phyloP scores from a whole-genome alignment of 2,113 vertebrate species.

The Lepidothrix coronata region DNA sequence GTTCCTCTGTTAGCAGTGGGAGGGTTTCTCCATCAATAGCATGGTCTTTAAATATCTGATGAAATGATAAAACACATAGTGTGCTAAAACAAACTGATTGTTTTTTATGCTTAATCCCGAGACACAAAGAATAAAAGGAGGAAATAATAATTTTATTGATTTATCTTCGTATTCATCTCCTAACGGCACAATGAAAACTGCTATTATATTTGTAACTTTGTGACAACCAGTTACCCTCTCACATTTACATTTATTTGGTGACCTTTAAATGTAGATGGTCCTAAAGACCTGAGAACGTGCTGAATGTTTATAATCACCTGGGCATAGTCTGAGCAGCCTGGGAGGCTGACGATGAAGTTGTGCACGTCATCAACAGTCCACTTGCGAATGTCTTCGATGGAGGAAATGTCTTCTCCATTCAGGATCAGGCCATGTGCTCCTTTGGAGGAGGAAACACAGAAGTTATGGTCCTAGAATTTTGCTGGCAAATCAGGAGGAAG shows the following conservation, averaged over 20 bases:
- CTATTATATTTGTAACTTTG: background rate
- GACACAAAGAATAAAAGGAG: background rate
- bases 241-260: background rate
- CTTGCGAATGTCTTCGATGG: conserved; percentile 86
- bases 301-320: conserved; percentile 77
- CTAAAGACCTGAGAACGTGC: background rate
- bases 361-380: conserved; percentile 91
- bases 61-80: conserved; percentile 34
- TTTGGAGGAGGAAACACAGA: conserved; percentile 68
- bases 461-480: background rate
- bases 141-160: background rate
- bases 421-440: conserved; percentile 78
- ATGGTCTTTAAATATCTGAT: conserved; percentile 91
- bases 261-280: background rate
- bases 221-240: background rate
- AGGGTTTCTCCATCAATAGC: conserved; percentile 95
- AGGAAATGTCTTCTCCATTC: conserved; percentile 78
- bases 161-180: background rate
- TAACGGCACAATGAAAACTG: background rate
- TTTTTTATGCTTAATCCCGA: background rate
- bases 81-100: background rate
- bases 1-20: conserved; percentile 92
- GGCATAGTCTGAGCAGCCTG: conserved; percentile 89
- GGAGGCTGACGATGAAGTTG: conserved; percentile 85
- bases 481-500: background rate